These are phyloP conservation scores for Zingel zingel DNA, from an alignment of 2,113 vertebrate genomes.

Conservation along the genomic window DNA sequence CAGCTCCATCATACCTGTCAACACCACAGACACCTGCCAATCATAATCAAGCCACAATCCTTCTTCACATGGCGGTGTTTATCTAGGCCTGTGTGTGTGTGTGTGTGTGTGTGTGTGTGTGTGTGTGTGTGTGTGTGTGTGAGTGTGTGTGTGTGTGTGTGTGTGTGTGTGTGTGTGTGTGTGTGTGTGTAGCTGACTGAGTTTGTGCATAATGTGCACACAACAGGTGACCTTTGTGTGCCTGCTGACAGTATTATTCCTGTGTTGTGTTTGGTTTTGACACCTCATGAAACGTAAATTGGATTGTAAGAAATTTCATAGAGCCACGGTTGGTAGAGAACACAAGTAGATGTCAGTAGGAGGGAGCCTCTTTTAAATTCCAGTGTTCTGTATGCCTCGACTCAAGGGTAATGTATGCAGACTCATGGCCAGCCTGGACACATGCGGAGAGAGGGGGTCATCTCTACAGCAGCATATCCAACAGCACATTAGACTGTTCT, in stretches of 20 bases:
- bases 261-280: slow-evolving; percentile 60
- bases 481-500: slow-evolving; percentile 65
- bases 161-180: too few relatives aligned
- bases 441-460: slow-evolving; percentile 78
- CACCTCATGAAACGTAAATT: slow-evolving; percentile 74
- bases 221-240: slow-evolving; percentile 63
- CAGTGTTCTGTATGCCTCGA: slow-evolving; percentile 63
- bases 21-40: slow-evolving; percentile 59
- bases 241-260: slow-evolving; percentile 64
- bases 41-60: slow-evolving; percentile 40
- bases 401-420: slow-evolving; percentile 84
- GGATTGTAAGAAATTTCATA: slow-evolving; percentile 71
- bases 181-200: slow-evolving; percentile 5
- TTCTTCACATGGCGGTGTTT: slow-evolving; percentile 24
- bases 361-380: slow-evolving; percentile 73
- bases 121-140: too few relatives aligned
- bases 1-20: slow-evolving; percentile 60
- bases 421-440: slow-evolving; percentile 76
- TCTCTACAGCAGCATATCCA: slow-evolving; percentile 66
- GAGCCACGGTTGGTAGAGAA: slow-evolving; percentile 45
- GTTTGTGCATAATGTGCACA: slow-evolving; percentile 34
- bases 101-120: too few relatives aligned
- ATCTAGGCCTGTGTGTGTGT: slow-evolving; percentile 17
- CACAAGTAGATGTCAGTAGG: slow-evolving; percentile 57
- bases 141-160: too few relatives aligned